Evolutionary conservation across 2,113 vertebrate species (phyloP).

Genomic region (Brachyhypopomus gauderio): DNA sequence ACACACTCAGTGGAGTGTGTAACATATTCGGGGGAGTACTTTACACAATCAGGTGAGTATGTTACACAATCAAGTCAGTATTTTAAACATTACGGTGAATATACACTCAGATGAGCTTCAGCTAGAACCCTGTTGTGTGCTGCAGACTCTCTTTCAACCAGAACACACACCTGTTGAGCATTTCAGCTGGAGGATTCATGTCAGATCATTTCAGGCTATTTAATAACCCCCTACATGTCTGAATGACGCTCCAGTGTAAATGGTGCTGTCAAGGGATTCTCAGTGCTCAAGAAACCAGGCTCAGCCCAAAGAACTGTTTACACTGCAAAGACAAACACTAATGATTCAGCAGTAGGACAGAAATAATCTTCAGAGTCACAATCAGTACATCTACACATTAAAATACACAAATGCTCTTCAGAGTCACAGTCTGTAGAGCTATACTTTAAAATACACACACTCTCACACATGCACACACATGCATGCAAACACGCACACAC

Average conservation of each 20-base stretch:
- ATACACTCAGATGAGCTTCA: no score
- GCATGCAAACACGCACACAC: not conserved
- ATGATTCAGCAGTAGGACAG: conserved; percentile 1
- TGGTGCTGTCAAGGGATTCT: conserved; percentile 10
- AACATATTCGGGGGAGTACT: no score
- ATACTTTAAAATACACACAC: not conserved
- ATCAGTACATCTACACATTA: not conserved
- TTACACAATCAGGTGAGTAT: no score
- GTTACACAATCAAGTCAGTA: no score
- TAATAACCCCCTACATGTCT: not conserved
- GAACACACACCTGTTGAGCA: not conserved
- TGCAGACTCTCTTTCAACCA: not conserved
- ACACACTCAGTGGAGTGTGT: no score
- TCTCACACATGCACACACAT: not conserved
- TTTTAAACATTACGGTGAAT: no score
- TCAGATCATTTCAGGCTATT: not conserved
- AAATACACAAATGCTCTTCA: conserved; percentile 9
- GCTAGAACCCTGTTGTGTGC: no score
- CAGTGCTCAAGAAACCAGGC: conserved; percentile 7
- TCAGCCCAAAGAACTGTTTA: not conserved
- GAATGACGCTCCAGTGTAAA: not conserved
- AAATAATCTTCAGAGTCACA: conserved; percentile 15
- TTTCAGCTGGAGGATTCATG: conserved; percentile 1
- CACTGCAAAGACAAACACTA: conserved; percentile 23
- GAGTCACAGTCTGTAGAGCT: conserved; percentile 17